A percentile compares a stretch with the other conserved stretches of the same genome.
phyloP scores from a whole-genome alignment of 30 jellyfish, hydroid and myxozoan species.

The Cassiopea xamachana region DNA sequence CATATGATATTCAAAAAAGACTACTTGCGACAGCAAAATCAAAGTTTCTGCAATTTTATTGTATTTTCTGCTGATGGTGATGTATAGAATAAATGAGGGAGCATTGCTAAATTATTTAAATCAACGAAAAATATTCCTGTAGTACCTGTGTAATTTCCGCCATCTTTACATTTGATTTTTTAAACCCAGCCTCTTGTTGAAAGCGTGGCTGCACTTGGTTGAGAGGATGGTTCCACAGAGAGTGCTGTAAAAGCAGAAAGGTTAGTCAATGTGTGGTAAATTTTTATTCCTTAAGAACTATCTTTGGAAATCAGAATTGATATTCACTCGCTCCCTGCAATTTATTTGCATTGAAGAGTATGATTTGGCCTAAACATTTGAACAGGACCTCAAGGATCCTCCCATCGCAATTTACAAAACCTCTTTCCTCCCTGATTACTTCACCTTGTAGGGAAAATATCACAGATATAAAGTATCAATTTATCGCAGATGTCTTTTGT shows the following conservation, averaged over 20 bases:
- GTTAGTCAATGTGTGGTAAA: background rate
- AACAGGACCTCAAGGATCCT: too few relatives aligned
- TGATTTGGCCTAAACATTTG: too few relatives aligned
- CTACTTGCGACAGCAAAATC: too few relatives aligned
- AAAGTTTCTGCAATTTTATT: too few relatives aligned
- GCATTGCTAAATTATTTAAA: background rate
- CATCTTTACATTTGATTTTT: background rate
- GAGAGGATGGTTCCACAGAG: background rate
- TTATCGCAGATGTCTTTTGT: too few relatives aligned
- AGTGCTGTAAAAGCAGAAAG: background rate
- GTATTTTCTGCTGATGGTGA: too few relatives aligned
- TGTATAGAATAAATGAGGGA: background rate
- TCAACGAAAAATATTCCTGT: background rate
- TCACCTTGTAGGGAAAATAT: too few relatives aligned
- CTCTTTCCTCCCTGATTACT: too few relatives aligned
- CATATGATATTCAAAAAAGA: too few relatives aligned
- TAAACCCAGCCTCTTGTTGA: background rate
- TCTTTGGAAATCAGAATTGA: background rate
- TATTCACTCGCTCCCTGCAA: background rate
- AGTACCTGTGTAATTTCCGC: background rate
- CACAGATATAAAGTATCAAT: too few relatives aligned
- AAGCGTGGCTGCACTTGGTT: background rate
- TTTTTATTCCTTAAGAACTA: background rate
- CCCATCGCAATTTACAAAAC: too few relatives aligned
- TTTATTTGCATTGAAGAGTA: too few relatives aligned